phyloP scores from a whole-genome alignment of 2,888 invertebrate species.

The Oligia latruncula region DNA sequence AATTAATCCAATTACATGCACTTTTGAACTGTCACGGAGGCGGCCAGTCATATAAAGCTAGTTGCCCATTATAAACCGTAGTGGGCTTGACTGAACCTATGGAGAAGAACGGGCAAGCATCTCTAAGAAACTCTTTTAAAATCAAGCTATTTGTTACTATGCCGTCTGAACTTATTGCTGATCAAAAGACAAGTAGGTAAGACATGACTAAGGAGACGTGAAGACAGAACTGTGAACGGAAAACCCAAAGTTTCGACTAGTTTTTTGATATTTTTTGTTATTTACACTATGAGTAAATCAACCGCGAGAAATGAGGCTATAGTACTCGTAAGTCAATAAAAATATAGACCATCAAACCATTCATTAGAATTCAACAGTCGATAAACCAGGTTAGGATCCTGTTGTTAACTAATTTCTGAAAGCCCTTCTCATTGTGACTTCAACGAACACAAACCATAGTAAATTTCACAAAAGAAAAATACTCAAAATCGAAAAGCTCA shows the following conservation, averaged over 20 bases:
- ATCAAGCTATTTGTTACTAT: neutral
- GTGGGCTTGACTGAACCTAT: neutral
- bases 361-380: neutral
- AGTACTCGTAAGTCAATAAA: neutral
- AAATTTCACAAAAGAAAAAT: neutral
- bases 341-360: neutral
- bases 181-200: neutral
- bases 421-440: neutral
- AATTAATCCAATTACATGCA: too few relatives aligned
- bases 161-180: neutral
- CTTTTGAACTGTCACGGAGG: too few relatives aligned
- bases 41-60: too few relatives aligned
- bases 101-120: neutral
- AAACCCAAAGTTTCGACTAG: neutral
- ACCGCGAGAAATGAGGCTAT: neutral
- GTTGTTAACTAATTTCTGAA: neutral
- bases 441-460: neutral
- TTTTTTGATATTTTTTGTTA: neutral
- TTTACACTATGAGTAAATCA: constrained; percentile 11
- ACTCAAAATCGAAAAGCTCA: neutral
- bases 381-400: neutral
- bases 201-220: too few relatives aligned
- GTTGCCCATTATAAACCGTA: neutral
- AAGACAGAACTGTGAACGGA: neutral
- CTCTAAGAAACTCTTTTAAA: neutral